Conservation (phyloP, 2,888 invertebrate genomes). For the Agrenia bidenticulata region DNA sequence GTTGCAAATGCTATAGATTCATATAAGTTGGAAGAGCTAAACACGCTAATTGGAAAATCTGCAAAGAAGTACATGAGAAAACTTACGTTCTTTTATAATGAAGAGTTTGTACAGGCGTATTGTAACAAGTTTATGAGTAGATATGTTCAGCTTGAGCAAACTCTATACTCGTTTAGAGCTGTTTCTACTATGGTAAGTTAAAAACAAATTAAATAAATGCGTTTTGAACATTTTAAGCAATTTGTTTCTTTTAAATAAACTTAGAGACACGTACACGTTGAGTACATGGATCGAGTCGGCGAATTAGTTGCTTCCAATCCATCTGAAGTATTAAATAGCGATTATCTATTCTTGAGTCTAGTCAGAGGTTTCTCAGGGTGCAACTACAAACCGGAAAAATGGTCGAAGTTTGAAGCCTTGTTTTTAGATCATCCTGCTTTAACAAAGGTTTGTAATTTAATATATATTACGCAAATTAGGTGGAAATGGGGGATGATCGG, state of each 20-base stretch:
- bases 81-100: constrained; percentile 62
- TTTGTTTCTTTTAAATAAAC: constrained; percentile 12
- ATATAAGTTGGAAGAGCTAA: constrained; percentile 51
- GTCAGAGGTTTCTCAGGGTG: constrained; percentile 63
- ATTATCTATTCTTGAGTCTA: constrained; percentile 60
- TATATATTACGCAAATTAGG: background rate
- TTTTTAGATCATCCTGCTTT: constrained; percentile 59
- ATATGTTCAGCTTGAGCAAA: constrained; percentile 2
- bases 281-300: constrained; percentile 64
- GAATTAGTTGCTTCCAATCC: constrained; percentile 59
- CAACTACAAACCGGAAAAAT: constrained; percentile 64
- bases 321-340: constrained; percentile 56
- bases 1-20: constrained; percentile 55
- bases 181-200: constrained; percentile 61
- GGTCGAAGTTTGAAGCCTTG: constrained; percentile 60
- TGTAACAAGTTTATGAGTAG: constrained; percentile 55
- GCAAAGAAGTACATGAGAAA: constrained; percentile 57
- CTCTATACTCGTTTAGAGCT: constrained; percentile 59
- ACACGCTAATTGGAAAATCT: constrained; percentile 53
- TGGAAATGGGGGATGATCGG: background rate
- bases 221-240: background rate
- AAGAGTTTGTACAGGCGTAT: constrained; percentile 63
- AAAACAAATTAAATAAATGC: constrained; percentile 62
- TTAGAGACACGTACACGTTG: constrained; percentile 62
- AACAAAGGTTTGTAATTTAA: constrained; percentile 54